Evolutionary conservation across 2,797 vertebrate genomes (phyloP), one percentile per base, ranked within the genome.

Genomic region (Intellagama lesueurii): DNA sequence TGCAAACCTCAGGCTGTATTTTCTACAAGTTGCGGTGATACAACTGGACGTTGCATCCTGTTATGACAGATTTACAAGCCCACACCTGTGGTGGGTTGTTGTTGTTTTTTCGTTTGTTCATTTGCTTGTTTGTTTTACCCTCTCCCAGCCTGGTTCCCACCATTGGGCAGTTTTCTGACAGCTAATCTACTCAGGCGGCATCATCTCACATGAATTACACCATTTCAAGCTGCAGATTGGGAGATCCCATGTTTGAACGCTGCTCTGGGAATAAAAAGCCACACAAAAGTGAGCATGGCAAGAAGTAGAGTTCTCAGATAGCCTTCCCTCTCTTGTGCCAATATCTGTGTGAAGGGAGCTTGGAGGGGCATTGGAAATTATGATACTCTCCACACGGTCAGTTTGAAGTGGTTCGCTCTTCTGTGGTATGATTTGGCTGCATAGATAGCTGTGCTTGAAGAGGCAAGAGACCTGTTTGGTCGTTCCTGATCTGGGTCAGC

Each of bases 141-240:
- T 14, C 52, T 81, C 60, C 56, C 44, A 69, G 78, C 78, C 79
- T 76, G 88, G 79, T 26, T 89, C 84, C 70, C 44, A 86, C 79
- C 68, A 22, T 69, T 52, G 30, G 11, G 32, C n/a, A 68, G 30
- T 69, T 82, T n/a, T 75, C 30, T 35, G 22, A 30, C 60, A 81
- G n/a, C 22, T n/a, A 47, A 40, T 17, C 70, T 40, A 47, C 70
- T 35, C 30, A 4, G 19, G 35, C 40, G 32, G 30, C 68, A 28
- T 44, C 17, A 75, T 49, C 49, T 47, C 24, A 49, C 60, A 24
- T 72, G 76, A 17, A 35, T 16, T 16, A 52, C 78, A 64, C 77
- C 30, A 73, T 81, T 73, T 40, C 30, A 85, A 47, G 60, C 28
- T 60, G 60, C n/a, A 68, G n/a, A 1, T 26, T 64, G 32, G 26